These are phyloP conservation scores for Sternarchorhynchus goeldii DNA, from an alignment of 2,797 vertebrate species.

Conservation along the genomic window DNA sequence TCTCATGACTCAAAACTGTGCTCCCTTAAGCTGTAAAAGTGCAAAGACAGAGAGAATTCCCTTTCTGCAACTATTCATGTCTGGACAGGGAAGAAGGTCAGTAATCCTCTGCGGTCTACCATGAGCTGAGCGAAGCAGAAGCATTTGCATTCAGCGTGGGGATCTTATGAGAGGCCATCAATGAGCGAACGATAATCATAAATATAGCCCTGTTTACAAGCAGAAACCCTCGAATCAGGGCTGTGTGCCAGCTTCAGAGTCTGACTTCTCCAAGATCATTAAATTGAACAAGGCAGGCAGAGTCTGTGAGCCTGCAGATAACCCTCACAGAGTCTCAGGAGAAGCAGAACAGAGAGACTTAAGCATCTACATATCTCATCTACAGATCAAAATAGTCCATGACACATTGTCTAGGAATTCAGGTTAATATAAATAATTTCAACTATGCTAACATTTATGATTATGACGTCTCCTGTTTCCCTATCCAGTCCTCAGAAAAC, in stretches of 20 bases:
- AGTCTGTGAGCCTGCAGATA: slow-evolving; percentile 44
- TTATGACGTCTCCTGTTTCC: not conserved
- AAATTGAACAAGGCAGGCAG: slow-evolving; percentile 39
- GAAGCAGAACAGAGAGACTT: not conserved
- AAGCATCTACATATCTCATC: not conserved
- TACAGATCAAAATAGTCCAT: not conserved
- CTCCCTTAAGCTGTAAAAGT: slow-evolving; percentile 12
- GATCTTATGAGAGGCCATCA: not conserved
- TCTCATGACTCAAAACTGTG: slow-evolving; percentile 6
- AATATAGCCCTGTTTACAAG: slow-evolving; percentile 9
- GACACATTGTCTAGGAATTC: too few species aligned
- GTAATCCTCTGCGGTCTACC: not conserved
- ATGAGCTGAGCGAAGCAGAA: not conserved
- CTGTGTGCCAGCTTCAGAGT: slow-evolving; percentile 24
- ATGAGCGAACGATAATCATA: slow-evolving; percentile 5
- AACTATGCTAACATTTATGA: not conserved
- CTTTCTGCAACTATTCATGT: slow-evolving; percentile 7
- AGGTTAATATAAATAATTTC: not conserved
- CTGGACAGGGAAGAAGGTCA: not conserved
- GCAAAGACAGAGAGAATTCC: not conserved
- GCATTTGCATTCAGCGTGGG: not conserved
- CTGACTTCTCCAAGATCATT: slow-evolving; percentile 42
- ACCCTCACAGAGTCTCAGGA: not conserved
- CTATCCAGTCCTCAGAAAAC: not conserved
- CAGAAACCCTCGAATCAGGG: slow-evolving; percentile 28